These are phyloP conservation scores for Carcina quercana DNA, from an alignment of 2,888 invertebrate species.

Conservation along the genomic window DNA sequence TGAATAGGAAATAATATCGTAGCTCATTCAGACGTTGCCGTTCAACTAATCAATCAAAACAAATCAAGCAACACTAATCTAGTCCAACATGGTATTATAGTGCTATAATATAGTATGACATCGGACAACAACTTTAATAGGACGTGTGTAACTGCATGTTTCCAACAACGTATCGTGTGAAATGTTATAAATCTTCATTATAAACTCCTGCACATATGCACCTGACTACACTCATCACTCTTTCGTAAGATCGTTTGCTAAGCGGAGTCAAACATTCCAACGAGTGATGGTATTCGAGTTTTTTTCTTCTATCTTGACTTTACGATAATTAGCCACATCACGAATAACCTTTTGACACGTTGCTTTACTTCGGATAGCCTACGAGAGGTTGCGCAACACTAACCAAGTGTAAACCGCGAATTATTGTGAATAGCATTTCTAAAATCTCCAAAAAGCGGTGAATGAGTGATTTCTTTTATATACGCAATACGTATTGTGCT, in stretches of 20 bases:
- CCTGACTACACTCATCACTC: slow-evolving; percentile 1
- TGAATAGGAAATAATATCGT: too few species aligned
- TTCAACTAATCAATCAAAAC: too few species aligned
- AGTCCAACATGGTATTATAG: too few species aligned
- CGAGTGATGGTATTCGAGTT: slow-evolving; percentile 18
- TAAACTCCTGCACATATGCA: too few species aligned
- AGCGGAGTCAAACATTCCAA: slow-evolving; percentile 12
- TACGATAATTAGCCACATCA: slow-evolving; percentile 38
- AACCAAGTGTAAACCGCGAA: slow-evolving; percentile 9
- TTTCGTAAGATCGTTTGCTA: slow-evolving; percentile 9
- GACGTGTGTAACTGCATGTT: too few species aligned
- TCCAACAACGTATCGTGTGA: too few species aligned
- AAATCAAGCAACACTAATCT: too few species aligned
- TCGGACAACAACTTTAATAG: too few species aligned
- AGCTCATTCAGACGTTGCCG: too few species aligned
- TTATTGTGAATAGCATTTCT: slow-evolving; percentile 9
- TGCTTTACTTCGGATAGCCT: slow-evolving; percentile 21
- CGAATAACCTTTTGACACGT: slow-evolving; percentile 46
- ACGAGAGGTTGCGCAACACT: slow-evolving; percentile 17
- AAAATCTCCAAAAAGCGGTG: slow-evolving; percentile 8
- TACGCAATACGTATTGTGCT: background rate
- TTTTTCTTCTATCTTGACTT: slow-evolving; percentile 23
- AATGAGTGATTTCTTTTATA: slow-evolving; percentile 4
- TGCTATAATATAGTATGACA: too few species aligned
- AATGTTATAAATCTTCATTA: too few species aligned